Evolutionary conservation across 2,888 invertebrate genomes (phyloP).

Genomic region (Crocallis elinguaria): DNA sequence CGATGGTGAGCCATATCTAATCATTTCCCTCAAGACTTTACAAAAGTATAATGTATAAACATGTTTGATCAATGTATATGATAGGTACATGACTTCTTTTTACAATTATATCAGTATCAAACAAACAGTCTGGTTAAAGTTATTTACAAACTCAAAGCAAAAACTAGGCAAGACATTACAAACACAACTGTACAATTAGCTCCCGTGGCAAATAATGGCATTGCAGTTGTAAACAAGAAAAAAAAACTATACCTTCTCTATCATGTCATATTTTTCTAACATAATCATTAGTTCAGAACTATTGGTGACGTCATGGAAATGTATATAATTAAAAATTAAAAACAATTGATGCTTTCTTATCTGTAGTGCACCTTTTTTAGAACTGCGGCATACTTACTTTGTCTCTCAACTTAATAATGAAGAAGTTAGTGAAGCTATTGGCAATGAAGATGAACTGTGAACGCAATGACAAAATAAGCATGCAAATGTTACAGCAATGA

Average conservation of each 20-base stretch:
- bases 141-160: constrained; percentile 2
- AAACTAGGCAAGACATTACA: background rate
- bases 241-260: background rate
- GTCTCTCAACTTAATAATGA: constrained; percentile 17
- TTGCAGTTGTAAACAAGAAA: background rate
- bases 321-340: too few species aligned
- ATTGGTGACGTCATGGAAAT: too few species aligned
- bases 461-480: constrained; percentile 42
- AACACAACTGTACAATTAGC: background rate
- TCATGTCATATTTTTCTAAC: background rate
- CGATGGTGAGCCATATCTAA: background rate
- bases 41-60: background rate
- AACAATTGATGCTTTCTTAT: too few species aligned
- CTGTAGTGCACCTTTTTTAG: background rate
- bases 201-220: background rate
- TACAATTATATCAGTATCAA: background rate
- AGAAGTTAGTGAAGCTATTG: constrained; percentile 49
- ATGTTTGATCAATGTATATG: background rate
- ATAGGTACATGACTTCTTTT: background rate
- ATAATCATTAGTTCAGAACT: background rate
- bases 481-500: constrained; percentile 24
- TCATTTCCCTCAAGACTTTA: background rate
- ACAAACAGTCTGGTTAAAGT: background rate
- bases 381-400: constrained; percentile 34
- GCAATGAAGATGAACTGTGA: constrained; percentile 35